A percentile compares a stretch with the other conserved stretches of the same genome.
Evolutionary conservation across 2,113 vertebrate species (phyloP).

Genomic region (Cathartes aura): DNA sequence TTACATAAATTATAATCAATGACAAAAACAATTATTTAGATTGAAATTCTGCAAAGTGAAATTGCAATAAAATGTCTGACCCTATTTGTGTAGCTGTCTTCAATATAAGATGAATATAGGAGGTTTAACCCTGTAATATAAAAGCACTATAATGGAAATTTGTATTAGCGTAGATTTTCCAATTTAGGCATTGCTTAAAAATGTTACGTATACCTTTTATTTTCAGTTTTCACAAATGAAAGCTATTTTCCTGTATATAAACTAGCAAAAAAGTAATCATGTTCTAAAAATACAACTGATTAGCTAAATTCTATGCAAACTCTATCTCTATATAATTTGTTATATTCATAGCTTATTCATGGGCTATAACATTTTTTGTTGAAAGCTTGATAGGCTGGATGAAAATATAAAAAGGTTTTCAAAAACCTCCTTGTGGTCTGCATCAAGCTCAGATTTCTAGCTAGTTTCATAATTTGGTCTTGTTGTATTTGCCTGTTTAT

Average conservation of each 20-base stretch:
- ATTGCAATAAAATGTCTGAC: slow-evolving; percentile 65
- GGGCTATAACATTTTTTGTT: background rate
- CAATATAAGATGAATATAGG: slow-evolving; percentile 28
- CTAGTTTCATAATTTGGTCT: background rate
- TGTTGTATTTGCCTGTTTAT: background rate
- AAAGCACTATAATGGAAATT: slow-evolving; percentile 18
- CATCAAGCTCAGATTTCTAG: background rate
- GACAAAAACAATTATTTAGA: slow-evolving; percentile 70
- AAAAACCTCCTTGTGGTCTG: background rate
- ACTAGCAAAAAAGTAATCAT: background rate
- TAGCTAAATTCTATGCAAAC: background rate
- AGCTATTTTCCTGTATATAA: background rate
- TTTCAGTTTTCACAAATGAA: background rate
- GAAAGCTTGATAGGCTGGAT: background rate
- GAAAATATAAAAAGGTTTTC: background rate
- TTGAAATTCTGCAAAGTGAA: slow-evolving; percentile 65
- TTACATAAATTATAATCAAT: slow-evolving; percentile 74
- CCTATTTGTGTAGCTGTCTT: slow-evolving; percentile 61
- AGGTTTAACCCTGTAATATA: slow-evolving; percentile 41
- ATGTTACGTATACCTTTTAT: background rate
- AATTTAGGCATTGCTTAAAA: background rate
- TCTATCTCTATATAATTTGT: background rate
- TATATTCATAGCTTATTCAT: background rate
- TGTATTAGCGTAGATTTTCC: background rate
- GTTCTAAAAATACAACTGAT: background rate